Evolutionary conservation across 2,888 invertebrate species (phyloP).

Genomic region (Apotomis turbidana): DNA sequence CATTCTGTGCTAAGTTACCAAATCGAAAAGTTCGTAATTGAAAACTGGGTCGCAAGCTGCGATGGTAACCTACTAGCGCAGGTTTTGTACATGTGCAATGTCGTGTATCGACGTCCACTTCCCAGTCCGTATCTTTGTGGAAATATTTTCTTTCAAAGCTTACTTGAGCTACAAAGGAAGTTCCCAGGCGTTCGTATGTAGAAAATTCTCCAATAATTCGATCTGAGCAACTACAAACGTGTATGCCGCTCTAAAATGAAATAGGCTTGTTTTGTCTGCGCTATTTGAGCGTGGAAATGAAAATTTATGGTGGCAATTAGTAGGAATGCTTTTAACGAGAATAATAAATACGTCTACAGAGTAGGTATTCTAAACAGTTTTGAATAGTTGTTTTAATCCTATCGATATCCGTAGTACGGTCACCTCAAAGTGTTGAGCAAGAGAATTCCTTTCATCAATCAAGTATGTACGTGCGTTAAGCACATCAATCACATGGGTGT

Average conservation of each 20-base stretch:
- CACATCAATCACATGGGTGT: conserved; percentile 57
- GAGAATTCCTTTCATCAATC: conserved; percentile 56
- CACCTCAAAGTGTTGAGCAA: conserved; percentile 48
- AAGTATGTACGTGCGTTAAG: conserved; percentile 46
- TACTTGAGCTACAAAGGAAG: conserved; percentile 31
- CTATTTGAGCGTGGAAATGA: conserved; percentile 3
- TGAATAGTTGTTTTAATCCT: not conserved
- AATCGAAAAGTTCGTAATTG: conserved; percentile 31
- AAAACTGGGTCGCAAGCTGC: conserved; percentile 26
- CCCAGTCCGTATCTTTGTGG: conserved; percentile 27
- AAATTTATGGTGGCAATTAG: conserved; percentile 14
- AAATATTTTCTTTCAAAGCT: conserved; percentile 39
- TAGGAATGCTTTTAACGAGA: conserved; percentile 14
- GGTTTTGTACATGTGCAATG: conserved; percentile 11
- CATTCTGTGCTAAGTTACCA: conserved; percentile 14
- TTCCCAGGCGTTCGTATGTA: conserved; percentile 8
- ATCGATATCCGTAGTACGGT: conserved; percentile 38
- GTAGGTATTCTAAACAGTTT: not conserved
- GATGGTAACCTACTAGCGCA: conserved; percentile 7
- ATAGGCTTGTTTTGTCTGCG: conserved; percentile 12
- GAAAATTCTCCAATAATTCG: conserved; percentile 22
- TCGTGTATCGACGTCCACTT: conserved; percentile 23
- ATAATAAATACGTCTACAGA: conserved; percentile 12
- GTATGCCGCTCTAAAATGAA: conserved; percentile 7
- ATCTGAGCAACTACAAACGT: conserved; percentile 1